Evolutionary conservation across 2,797 vertebrate species (phyloP), one percentile per base, ranked within the genome.

Genomic region (Scolopax bukidnonensis): DNA sequence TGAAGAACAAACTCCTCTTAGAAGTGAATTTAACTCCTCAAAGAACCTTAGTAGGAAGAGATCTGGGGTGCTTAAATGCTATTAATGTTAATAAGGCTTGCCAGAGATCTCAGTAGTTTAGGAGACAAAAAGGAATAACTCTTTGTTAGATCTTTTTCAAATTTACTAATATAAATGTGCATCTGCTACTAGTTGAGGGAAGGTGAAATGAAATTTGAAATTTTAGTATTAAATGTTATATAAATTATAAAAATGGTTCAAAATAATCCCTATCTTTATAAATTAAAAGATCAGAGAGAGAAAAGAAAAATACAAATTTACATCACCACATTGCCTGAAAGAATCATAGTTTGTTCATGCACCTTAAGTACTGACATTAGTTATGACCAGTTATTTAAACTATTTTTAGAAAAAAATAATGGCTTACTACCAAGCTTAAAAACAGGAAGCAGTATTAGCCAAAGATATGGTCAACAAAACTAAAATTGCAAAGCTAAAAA

Each of bases 401-500:
- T 25, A 65, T 73, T 40, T 56, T 91, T 77, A 40, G 73, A 89
- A 75, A 56, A 41, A 70, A 10, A 57, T 79, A 57, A 67, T 38
- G 21, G 12, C 50, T 96, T 92, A 61, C 59, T 69, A 41, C 38
- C 69, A n/a, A 16, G 21, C 86, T 71, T 64, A 63, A 84, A 59
- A 95, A 57, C 65, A 95, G 75, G 95, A 90, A 64, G 41, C 71
- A 43, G 28, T 56, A n/a, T 74, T 82, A 90, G 21, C 23, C 27
- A 89, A 41, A 90, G 18, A 59, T n/a, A 91, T 15, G 11, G 76
- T 71, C 23, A 89, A 60, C 6, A 91, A 84, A 84, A 63, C 71
- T 68, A 69, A 95, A 93, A 90, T 60, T 53, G 8, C 71, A 68
- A 92, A 93, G 83, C 41, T 90, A 94, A 94, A 92, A 95, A 96